Evolutionary conservation across 2,113 vertebrate genomes (phyloP).

Genomic region (Tychaedon coryphoeus): DNA sequence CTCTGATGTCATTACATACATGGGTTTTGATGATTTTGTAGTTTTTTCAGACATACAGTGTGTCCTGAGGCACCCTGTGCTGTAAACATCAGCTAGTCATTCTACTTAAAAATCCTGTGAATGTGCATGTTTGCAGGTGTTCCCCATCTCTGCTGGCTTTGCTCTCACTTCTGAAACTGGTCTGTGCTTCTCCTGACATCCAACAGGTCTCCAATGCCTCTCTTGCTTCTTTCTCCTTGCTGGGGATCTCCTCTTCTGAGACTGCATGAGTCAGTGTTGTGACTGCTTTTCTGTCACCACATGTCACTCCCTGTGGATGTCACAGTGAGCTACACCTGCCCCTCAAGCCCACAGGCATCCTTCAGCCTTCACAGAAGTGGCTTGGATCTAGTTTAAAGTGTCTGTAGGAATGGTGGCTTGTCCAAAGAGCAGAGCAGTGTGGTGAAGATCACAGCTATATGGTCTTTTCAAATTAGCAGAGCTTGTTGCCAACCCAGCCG

Average conservation of each 20-base stretch:
- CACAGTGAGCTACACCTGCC: not conserved
- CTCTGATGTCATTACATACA: not conserved
- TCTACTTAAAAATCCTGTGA: not conserved
- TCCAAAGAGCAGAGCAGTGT: not conserved
- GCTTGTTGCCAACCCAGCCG: not conserved
- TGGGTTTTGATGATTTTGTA: fast-evolving
- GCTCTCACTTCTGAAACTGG: not conserved
- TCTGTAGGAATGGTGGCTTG: not conserved
- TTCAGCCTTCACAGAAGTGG: not conserved
- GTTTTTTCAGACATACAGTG: not conserved
- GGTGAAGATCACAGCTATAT: not conserved
- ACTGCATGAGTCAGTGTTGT: not conserved
- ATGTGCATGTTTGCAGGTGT: not conserved
- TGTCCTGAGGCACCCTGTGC: not conserved
- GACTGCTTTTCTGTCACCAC: not conserved
- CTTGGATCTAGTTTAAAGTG: not conserved
- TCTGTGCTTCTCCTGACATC: not conserved
- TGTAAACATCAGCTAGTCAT: not conserved
- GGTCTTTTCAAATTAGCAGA: not conserved
- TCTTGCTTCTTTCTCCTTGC: not conserved
- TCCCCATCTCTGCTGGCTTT: not conserved
- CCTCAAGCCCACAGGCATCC: not conserved
- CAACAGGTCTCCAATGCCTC: fast-evolving
- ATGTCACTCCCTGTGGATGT: not conserved
- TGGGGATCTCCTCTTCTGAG: not conserved